A percentile compares a stretch with the other conserved stretches of the same genome.
phyloP scores from a whole-genome alignment of 2,888 invertebrate genomes.

The Buathra laborator region DNA sequence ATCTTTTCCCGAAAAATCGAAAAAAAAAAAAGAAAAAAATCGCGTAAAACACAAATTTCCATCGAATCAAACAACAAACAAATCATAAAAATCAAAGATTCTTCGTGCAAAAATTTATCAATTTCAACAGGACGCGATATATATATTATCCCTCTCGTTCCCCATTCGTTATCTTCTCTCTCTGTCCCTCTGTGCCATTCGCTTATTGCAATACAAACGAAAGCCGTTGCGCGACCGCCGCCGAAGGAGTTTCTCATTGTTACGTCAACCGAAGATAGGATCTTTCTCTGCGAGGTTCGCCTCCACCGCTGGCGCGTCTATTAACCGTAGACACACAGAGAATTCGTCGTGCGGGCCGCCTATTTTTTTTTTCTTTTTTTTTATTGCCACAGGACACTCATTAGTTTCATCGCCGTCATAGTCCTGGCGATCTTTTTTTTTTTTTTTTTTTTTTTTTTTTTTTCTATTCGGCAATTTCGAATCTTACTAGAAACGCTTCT shows the following conservation, averaged over 20 bases:
- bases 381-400: slow-evolving; percentile 78
- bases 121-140: not conserved
- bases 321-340: slow-evolving; percentile 2
- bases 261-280: slow-evolving; percentile 76
- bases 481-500: not conserved
- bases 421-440: slow-evolving; percentile 73
- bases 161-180: slow-evolving; percentile 15
- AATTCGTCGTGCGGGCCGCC: slow-evolving; percentile 74
- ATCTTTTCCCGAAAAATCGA: not conserved
- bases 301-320: slow-evolving; percentile 23
- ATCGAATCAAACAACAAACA: not conserved
- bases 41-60: not conserved
- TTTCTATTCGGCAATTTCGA: slow-evolving; percentile 61
- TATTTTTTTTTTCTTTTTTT: not conserved
- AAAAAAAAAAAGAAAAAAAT: not conserved
- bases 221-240: slow-evolving; percentile 79
- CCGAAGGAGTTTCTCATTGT: slow-evolving; percentile 81
- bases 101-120: slow-evolving; percentile 1
- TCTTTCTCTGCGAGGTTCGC: slow-evolving; percentile 67
- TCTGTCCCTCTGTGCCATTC: slow-evolving; percentile 32
- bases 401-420: slow-evolving; percentile 75
- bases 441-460: slow-evolving; percentile 70
- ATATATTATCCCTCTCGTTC: slow-evolving; percentile 14
- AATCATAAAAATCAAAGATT: not conserved
- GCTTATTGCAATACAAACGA: slow-evolving; percentile 77